phyloP scores from a whole-genome alignment of 2,888 invertebrate genomes.

The Leptopilina drosophilae region DNA sequence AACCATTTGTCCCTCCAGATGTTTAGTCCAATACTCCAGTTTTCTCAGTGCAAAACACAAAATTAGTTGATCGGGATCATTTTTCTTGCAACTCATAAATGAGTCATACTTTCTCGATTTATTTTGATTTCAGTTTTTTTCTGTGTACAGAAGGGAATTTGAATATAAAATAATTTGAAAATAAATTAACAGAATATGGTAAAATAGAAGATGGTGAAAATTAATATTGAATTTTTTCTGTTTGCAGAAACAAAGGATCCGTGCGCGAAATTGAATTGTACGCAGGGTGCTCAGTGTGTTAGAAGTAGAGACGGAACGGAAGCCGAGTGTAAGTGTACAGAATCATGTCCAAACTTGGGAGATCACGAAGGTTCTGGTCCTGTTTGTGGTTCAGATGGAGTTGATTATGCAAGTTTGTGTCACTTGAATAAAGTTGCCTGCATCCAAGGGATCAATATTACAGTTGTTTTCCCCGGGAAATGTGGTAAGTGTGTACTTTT shows the following conservation, averaged over 20 bases:
- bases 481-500: slow-evolving; percentile 84
- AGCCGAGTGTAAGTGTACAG: slow-evolving; percentile 87
- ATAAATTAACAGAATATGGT: too few relatives aligned
- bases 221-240: slow-evolving; percentile 13
- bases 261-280: slow-evolving; percentile 80
- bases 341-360: slow-evolving; percentile 88
- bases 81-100: too few relatives aligned
- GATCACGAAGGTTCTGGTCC: slow-evolving; percentile 89
- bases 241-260: slow-evolving; percentile 78
- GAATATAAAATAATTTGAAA: too few relatives aligned
- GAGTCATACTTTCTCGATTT: too few relatives aligned
- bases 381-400: slow-evolving; percentile 90
- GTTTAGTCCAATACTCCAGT: too few relatives aligned
- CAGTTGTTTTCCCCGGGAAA: slow-evolving; percentile 89
- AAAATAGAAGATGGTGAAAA: background rate
- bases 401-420: slow-evolving; percentile 91
- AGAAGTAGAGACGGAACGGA: slow-evolving; percentile 83
- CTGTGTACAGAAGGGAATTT: too few relatives aligned
- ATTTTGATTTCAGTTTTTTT: too few relatives aligned
- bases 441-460: slow-evolving; percentile 84
- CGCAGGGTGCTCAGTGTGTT: slow-evolving; percentile 80
- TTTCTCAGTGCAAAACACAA: too few relatives aligned
- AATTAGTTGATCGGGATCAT: too few relatives aligned
- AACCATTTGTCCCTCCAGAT: too few relatives aligned
- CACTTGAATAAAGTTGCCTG: slow-evolving; percentile 90